These are phyloP conservation scores for Hyles lineata DNA, from an alignment of 2,888 invertebrate species.

Conservation along the genomic window DNA sequence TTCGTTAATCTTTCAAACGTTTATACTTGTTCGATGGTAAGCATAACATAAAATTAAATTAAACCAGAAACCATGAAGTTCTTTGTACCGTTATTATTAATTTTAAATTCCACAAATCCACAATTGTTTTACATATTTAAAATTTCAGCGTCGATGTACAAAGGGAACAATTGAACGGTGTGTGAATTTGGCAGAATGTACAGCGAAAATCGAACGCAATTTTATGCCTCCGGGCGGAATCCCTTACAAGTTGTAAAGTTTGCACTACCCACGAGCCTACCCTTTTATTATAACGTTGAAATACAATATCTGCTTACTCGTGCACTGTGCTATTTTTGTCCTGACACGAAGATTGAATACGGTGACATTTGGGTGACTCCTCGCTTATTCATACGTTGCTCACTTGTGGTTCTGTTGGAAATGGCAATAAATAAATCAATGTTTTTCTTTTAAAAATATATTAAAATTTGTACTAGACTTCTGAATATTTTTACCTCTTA, in stretches of 20 bases:
- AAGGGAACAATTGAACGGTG: background rate
- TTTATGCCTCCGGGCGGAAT: slow-evolving; percentile 14
- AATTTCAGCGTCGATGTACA: background rate
- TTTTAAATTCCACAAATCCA: background rate
- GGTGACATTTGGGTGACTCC: slow-evolving; percentile 2
- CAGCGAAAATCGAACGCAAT: slow-evolving; percentile 16
- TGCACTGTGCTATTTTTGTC: slow-evolving; percentile 14
- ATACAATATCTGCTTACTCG: slow-evolving; percentile 20
- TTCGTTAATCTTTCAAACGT: too few species aligned
- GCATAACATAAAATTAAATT: too few species aligned
- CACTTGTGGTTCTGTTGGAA: background rate
- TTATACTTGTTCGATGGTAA: too few species aligned
- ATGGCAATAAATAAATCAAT: background rate
- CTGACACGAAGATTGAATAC: slow-evolving; percentile 12
- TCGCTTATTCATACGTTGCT: background rate
- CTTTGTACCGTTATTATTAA: too few species aligned
- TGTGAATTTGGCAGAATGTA: slow-evolving; percentile 9
- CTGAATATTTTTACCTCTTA: too few species aligned
- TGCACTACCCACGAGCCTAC: slow-evolving; percentile 22
- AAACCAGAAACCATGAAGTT: too few species aligned
- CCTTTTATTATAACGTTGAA: slow-evolving; percentile 22
- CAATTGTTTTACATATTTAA: background rate
- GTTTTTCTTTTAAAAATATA: background rate
- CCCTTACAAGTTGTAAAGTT: slow-evolving; percentile 25
- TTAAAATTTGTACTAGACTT: too few species aligned